Base-by-base conservation (phyloP, 2,888 invertebrate species). In the Prosopocoilus inquinatus region DNA sequence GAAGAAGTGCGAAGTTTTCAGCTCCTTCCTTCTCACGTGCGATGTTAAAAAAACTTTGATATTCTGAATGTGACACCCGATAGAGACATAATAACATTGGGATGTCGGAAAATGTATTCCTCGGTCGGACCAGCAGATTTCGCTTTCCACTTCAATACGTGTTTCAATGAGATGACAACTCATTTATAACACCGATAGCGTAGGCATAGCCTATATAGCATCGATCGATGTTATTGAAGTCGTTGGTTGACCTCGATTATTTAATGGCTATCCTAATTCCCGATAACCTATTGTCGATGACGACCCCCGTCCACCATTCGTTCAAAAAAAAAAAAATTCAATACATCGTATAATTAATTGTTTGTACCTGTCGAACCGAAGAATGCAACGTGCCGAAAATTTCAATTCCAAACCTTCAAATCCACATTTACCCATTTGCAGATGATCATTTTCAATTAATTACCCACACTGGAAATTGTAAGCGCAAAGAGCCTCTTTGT, bases 91-190 rank as follows among this genome's bases (percentile, higher is more conserved):
- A 28, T 28, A 28, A 28, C 20, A 28, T 28, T 28, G 20, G 20
- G 20, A 41, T 15, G 41, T 41, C 41, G 16, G 41, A 41, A 15
- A 16, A 41, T 15, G 9, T 15, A 15, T 41, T 41, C 16, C 41
- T 41, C 41, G 41, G 13, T 41, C 15, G 16, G 15, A 41, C 41
- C 41, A 41, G 15, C n/a, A 41, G 41, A 41, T 41, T 16, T 9
- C 41, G 41, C 41, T 41, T 41, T 41, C 41, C 41, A 41, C 41
- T 41, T 41, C 41, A 41, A 41, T 41, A 41, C 41, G 13, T 41
- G 41, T 13, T 16, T 41, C 13, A 16, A 41, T 41, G 41, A 41
- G 41, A 41, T 41, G 15, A 41, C 41, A 41, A 41, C 41, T 41
- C 41, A 41, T 41, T 41, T 41, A 41, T 41, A 41, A 41, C 41